Base-by-base conservation (phyloP, 2,797 vertebrate species). In the Catamblyrhynchus diadema region DNA sequence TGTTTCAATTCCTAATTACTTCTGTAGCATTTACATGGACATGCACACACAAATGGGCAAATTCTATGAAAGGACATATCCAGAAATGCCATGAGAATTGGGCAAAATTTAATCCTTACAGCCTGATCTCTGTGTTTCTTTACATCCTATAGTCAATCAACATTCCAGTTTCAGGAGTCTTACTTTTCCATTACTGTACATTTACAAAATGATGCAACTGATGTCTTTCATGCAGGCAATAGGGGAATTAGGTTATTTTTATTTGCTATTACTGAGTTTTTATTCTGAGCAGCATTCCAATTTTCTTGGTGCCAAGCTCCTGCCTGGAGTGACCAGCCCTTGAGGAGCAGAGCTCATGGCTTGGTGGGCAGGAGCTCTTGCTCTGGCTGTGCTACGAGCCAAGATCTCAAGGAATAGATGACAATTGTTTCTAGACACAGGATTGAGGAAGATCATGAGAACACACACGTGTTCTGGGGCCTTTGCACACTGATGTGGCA, bases 321-420 rank as follows among this genome's bases (percentile, higher is more conserved):
- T 48, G 51, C 8, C 30, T 71, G 78, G 41, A 84, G 24, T 2
- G 27, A 53, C 3, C 20, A 80, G 45, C 10, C 50, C 64, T 47
- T 54, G 20, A 59, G 32, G 32, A 90, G 44, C 56, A 50, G 6
- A 18, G 30, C 16, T 85, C 32, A 9, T 3, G 33, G 37, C 42
- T 81, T 9, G 41, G 42, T 9, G 47, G 22, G 18, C 47, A 50
- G n/a, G 45, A 47, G 23, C 12, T 73, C 65, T 54, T 75, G 23
- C n/a, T 47, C 28, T 44, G 27, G 47, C 69, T 50, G 10, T 14
- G 6, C 30, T 14, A 21, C 42, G 79, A 83, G 35, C 19, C 9
- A 3, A 57, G 10, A 9, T 21, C 75, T 80, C 0, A 0, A 85
- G 39, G 33, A 80, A 18, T 0, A 67, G 69, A 42, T 42, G n/a